Evolutionary conservation across 2,888 invertebrate genomes (phyloP).

Genomic region (Temnothorax ravouxi): DNA sequence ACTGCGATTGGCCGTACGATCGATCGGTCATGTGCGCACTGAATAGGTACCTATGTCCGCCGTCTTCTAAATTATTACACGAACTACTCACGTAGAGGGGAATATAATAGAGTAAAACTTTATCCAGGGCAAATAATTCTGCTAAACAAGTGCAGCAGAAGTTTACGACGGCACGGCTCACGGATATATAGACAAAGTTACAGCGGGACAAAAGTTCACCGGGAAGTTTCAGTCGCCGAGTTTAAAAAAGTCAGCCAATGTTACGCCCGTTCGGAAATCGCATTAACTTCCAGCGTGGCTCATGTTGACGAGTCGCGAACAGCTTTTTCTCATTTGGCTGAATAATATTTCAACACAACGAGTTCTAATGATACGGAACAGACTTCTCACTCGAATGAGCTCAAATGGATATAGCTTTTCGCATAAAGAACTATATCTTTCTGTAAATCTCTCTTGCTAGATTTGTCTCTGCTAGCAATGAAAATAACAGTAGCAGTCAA

Average conservation of each 20-base stretch:
- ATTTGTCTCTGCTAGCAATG: too few relatives aligned
- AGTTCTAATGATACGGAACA: neutral
- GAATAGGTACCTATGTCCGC: neutral
- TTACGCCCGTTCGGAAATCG: slow-evolving; percentile 19
- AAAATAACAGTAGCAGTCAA: too few relatives aligned
- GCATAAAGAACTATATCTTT: too few relatives aligned
- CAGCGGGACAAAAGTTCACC: slow-evolving; percentile 26
- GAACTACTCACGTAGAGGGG: too few relatives aligned
- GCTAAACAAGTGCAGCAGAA: too few relatives aligned
- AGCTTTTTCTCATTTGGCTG: neutral
- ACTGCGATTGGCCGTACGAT: neutral
- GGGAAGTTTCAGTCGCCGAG: neutral
- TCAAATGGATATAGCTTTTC: too few relatives aligned
- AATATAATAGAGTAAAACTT: neutral
- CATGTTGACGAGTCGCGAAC: slow-evolving; percentile 6
- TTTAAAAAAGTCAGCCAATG: slow-evolving; percentile 19
- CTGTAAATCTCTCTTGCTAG: too few relatives aligned
- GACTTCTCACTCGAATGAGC: too few relatives aligned
- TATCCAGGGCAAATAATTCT: slow-evolving; percentile 18
- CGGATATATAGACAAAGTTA: slow-evolving; percentile 45
- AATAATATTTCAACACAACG: neutral
- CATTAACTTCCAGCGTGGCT: slow-evolving; percentile 30
- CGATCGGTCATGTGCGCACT: neutral
- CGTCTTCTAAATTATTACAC: slow-evolving; percentile 39
- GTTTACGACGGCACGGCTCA: too few relatives aligned